phyloP scores from a whole-genome alignment of 2,888 invertebrate genomes.

The Villa cingulata region DNA sequence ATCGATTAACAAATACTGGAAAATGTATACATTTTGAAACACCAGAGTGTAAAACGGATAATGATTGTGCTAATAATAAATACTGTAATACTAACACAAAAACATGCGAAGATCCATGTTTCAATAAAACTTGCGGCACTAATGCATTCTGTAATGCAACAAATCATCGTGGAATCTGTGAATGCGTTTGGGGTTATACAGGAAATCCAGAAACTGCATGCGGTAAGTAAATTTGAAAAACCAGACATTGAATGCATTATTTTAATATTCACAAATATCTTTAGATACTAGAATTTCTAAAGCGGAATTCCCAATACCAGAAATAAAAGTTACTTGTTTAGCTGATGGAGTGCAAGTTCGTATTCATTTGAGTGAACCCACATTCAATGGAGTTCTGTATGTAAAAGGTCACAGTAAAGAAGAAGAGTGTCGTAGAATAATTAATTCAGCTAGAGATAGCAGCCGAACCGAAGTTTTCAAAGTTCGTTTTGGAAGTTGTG shows the following conservation, averaged over 20 bases:
- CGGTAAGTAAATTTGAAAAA: constrained; percentile 41
- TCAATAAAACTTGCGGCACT: constrained; percentile 54
- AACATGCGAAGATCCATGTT: constrained; percentile 69
- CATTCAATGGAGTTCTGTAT: constrained; percentile 81
- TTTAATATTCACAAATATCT: constrained; percentile 8
- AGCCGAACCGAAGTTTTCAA: constrained; percentile 58
- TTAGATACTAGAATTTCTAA: constrained; percentile 37
- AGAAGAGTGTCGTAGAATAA: constrained; percentile 71
- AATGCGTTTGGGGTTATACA: constrained; percentile 60
- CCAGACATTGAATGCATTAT: constrained; percentile 51
- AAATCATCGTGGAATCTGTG: constrained; percentile 62
- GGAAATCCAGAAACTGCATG: constrained; percentile 65
- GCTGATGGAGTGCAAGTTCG: constrained; percentile 85
- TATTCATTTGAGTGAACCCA: constrained; percentile 53
- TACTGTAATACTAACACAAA: constrained; percentile 57
- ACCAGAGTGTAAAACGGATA: constrained; percentile 53
- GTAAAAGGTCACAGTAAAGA: constrained; percentile 92
- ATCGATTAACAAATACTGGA: constrained; percentile 45
- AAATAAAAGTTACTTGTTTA: constrained; percentile 76
- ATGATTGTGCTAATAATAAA: constrained; percentile 62
- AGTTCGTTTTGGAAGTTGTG: constrained; percentile 82
- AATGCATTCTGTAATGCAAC: constrained; percentile 66
- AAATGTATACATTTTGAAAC: constrained; percentile 42
- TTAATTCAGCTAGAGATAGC: constrained; percentile 55
- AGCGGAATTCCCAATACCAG: constrained; percentile 73